phyloP scores from a whole-genome alignment of 2,797 vertebrate species.

The Aulostomus chinensis region DNA sequence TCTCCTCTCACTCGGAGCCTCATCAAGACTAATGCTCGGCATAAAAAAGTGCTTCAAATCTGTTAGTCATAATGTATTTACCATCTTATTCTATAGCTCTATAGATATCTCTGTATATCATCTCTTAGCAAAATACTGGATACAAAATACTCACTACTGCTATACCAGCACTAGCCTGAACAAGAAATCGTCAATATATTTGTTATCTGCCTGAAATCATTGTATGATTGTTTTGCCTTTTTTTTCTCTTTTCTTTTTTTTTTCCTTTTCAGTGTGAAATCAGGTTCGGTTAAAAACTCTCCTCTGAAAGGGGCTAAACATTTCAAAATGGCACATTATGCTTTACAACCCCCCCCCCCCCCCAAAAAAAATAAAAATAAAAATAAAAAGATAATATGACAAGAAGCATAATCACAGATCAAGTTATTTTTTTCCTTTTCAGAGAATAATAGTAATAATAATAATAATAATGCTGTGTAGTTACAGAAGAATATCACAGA shows the following conservation, averaged over 20 bases:
- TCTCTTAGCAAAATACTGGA: slow-evolving; percentile 81
- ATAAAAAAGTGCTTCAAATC: slow-evolving; percentile 83
- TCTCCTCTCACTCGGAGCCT: slow-evolving; percentile 46
- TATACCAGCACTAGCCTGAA: slow-evolving; percentile 71
- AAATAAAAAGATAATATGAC: slow-evolving; percentile 71
- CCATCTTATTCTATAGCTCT: slow-evolving; percentile 77
- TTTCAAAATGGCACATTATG: slow-evolving; percentile 79
- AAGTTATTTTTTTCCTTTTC: slow-evolving; percentile 75
- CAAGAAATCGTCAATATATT: slow-evolving; percentile 65
- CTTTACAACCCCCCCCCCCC: too few species aligned
- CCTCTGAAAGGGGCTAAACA: slow-evolving; percentile 66
- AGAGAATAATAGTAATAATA: slow-evolving; percentile 75
- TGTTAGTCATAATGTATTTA: slow-evolving; percentile 77
- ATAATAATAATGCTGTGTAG: slow-evolving; percentile 74
- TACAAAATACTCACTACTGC: slow-evolving; percentile 77
- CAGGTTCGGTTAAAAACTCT: slow-evolving; percentile 59
- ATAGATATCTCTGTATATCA: slow-evolving; percentile 80
- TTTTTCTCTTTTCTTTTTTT: slow-evolving; percentile 35
- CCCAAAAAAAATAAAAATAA: slow-evolving; percentile 45
- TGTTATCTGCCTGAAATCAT: slow-evolving; percentile 66
- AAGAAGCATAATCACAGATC: slow-evolving; percentile 82
- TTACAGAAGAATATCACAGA: slow-evolving; percentile 82
- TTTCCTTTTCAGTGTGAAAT: slow-evolving; percentile 66
- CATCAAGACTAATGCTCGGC: slow-evolving; percentile 73
- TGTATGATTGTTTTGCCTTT: slow-evolving; percentile 65